Conservation (phyloP, 2,888 invertebrate species). For the Lepas anatifera region DNA sequence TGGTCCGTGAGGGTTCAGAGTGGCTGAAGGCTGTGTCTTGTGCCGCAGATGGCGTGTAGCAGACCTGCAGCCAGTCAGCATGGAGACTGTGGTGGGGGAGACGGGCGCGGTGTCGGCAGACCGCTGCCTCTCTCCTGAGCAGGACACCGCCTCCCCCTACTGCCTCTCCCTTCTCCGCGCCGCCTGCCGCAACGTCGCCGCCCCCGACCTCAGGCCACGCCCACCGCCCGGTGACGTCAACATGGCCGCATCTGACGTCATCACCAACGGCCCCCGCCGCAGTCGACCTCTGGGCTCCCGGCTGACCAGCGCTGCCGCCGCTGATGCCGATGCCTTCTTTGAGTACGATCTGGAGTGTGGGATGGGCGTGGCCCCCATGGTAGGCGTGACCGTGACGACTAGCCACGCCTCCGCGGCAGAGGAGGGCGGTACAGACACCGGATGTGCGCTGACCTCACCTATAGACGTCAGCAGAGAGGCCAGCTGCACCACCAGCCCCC, state of each 20-base stretch:
- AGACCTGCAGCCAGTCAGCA: not conserved
- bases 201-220: not conserved
- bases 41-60: not conserved
- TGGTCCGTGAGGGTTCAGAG: too few species aligned
- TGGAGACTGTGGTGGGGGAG: not conserved
- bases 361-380: not conserved
- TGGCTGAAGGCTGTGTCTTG: not conserved
- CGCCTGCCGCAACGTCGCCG: not conserved
- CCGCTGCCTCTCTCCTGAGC: not conserved
- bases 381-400: too few species aligned
- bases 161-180: not conserved
- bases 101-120: not conserved
- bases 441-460: not conserved
- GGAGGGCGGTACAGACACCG: not conserved
- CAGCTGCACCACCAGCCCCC: not conserved
- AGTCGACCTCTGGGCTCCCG: too few species aligned
- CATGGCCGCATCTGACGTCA: not conserved
- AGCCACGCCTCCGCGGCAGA: too few species aligned
- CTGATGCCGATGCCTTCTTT: not conserved
- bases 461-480: not conserved
- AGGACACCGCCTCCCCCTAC: not conserved
- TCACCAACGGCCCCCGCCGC: conserved; percentile 3
- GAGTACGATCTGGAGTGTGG: not conserved
- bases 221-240: not conserved
- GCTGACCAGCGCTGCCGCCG: not conserved